Percentiles rank a stretch among this genome's conserved stretches.
Evolutionary conservation across 1,140 invertebrate genomes (phyloP).

Genomic region (Tachypleus tridentatus): DNA sequence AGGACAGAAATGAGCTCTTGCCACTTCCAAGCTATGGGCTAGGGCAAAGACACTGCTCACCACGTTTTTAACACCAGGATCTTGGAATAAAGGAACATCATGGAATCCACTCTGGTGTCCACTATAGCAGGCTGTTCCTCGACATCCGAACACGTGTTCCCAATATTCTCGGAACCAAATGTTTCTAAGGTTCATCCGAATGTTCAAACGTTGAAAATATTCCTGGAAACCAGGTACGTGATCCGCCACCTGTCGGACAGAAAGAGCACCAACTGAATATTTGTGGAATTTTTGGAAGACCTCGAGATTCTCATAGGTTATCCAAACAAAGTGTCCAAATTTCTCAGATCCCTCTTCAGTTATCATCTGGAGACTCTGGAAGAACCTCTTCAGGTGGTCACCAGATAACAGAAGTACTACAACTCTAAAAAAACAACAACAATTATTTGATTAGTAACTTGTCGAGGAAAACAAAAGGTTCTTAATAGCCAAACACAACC

Average conservation of each 20-base stretch:
- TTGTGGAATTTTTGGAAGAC: conserved; percentile 21
- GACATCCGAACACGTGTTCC: conserved; percentile 27
- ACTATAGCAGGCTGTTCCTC: conserved; percentile 24
- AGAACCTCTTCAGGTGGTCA: conserved; percentile 20
- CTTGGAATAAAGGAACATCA: conserved; percentile 22
- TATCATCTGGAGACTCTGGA: conserved; percentile 18
- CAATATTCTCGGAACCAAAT: conserved; percentile 31
- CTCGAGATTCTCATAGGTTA: conserved; percentile 23
- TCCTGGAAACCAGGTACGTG: conserved; percentile 23
- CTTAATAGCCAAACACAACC: too few relatives aligned
- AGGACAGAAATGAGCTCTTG: conserved; percentile 29
- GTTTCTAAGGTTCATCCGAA: conserved; percentile 27
- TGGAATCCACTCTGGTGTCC: conserved; percentile 1
- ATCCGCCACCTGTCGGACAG: conserved; percentile 21
- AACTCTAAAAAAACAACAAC: conserved; percentile 10
- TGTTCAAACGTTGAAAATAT: conserved; percentile 25
- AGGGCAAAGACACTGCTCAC: conserved; percentile 33
- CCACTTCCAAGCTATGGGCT: conserved; percentile 27
- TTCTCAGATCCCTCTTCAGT: conserved; percentile 16
- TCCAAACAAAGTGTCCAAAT: conserved; percentile 25
- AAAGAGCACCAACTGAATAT: conserved; percentile 23
- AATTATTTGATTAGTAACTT: too few relatives aligned
- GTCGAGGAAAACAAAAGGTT: too few relatives aligned
- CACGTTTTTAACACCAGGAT: conserved; percentile 31
- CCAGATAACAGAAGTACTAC: conserved; percentile 25